Conservation (phyloP, 1,140 invertebrate species). For the Apis laboriosa region DNA sequence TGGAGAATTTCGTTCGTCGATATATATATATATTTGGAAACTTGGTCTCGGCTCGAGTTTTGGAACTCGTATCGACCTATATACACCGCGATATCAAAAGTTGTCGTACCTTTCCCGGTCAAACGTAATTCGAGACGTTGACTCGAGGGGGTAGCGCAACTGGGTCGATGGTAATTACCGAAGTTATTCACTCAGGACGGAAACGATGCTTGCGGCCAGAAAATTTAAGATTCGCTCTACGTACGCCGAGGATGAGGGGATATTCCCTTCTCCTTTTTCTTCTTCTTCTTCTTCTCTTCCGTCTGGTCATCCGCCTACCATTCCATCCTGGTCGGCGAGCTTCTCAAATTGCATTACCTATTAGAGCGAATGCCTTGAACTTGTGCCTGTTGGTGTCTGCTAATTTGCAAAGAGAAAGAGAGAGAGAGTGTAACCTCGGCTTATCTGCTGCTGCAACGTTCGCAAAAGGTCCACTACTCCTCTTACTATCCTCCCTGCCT, state of each 20-base stretch:
- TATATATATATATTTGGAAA: not conserved
- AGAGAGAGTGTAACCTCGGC: slow-evolving; percentile 23
- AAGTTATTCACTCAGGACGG: slow-evolving; percentile 61
- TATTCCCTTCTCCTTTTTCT: not conserved
- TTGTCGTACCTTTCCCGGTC: slow-evolving; percentile 8
- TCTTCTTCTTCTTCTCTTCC: not conserved
- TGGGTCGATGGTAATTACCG: slow-evolving; percentile 59
- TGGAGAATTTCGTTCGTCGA: not conserved
- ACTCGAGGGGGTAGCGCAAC: slow-evolving; percentile 25
- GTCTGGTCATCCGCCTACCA: slow-evolving; percentile 31
- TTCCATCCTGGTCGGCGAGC: slow-evolving; percentile 54
- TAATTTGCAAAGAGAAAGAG: slow-evolving; percentile 43
- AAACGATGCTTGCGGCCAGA: slow-evolving; percentile 14
- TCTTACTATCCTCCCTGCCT: not conserved
- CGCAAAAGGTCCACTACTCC: slow-evolving; percentile 26
- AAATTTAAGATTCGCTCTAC: slow-evolving; percentile 63
- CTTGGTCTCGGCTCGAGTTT: not conserved
- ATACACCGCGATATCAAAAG: slow-evolving; percentile 1
- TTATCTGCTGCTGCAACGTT: slow-evolving; percentile 41
- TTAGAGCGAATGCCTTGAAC: slow-evolving; percentile 57
- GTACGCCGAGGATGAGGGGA: not conserved
- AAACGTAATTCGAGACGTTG: slow-evolving; percentile 27
- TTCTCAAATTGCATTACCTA: slow-evolving; percentile 62
- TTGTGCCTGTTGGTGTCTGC: slow-evolving; percentile 14
- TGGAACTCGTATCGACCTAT: not conserved